phyloP scores from a whole-genome alignment of 1,140 invertebrate species.

The Callitettix versicolor region DNA sequence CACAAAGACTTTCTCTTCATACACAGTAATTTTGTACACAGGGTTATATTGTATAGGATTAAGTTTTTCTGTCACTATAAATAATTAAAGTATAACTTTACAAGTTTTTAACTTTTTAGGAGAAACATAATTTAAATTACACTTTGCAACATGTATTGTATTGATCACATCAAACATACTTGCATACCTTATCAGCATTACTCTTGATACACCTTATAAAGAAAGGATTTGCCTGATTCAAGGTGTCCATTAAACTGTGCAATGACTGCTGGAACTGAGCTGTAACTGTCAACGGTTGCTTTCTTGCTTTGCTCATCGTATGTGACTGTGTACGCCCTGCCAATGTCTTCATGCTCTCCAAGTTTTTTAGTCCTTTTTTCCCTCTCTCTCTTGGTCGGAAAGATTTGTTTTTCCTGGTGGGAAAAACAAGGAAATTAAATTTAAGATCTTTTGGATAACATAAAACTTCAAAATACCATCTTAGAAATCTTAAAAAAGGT shows the following conservation, averaged over 20 bases:
- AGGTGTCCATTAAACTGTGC: conserved; percentile 81
- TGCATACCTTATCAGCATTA: conserved; percentile 70
- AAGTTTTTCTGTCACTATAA: no score
- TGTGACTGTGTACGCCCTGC: conserved; percentile 55
- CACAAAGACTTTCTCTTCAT: no score
- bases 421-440: conserved; percentile 19
- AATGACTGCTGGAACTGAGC: conserved; percentile 90
- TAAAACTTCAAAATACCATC: no score
- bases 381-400: conserved; percentile 68
- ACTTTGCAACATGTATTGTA: no score
- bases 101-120: no score
- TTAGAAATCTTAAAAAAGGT: background rate
- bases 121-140: no score
- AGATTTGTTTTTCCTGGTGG: conserved; percentile 78
- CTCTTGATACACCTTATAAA: conserved; percentile 96
- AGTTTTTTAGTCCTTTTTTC: conserved; percentile 74
- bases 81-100: no score
- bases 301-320: conserved; percentile 53
- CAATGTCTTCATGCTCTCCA: conserved; percentile 81
- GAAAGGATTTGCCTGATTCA: conserved; percentile 92
- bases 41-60: no score
- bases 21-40: no score
- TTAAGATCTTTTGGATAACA: no score
- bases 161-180: no score
- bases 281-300: conserved; percentile 83